Percentiles rank a stretch among this genome's conserved stretches.
phyloP scores from a whole-genome alignment of 2,797 vertebrate genomes.

The Hirundo rustica region DNA sequence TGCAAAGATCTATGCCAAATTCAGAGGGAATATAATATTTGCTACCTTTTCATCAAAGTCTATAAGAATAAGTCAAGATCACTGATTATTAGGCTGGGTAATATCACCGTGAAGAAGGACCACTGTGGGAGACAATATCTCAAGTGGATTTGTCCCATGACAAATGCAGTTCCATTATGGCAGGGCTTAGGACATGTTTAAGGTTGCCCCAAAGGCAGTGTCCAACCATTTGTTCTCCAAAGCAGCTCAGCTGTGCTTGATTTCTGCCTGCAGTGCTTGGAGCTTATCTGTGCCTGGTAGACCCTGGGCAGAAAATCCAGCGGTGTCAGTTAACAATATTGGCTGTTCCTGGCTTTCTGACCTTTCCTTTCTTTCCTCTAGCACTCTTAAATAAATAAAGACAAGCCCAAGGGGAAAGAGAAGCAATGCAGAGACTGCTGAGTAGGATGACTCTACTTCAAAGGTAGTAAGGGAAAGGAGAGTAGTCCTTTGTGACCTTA shows the following conservation, averaged over 20 bases:
- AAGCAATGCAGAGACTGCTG: neutral
- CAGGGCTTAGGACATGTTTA: neutral
- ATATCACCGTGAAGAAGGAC: neutral
- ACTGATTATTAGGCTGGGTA: neutral
- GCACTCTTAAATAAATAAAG: neutral
- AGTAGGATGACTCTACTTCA: neutral
- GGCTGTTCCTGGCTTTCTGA: neutral
- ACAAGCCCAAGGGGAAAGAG: neutral
- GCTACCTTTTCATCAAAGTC: neutral
- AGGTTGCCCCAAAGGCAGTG: neutral
- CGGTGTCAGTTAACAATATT: too few relatives aligned
- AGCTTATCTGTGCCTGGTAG: neutral
- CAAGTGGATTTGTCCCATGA: neutral
- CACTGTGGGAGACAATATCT: neutral
- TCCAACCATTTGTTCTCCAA: neutral
- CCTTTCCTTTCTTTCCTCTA: neutral
- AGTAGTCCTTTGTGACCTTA: neutral
- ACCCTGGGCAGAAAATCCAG: neutral
- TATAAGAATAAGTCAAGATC: neutral
- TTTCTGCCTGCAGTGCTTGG: neutral
- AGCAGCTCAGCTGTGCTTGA: neutral
- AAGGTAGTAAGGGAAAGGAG: neutral
- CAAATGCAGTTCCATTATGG: neutral
- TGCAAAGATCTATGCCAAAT: neutral
- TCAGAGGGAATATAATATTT: neutral